phyloP scores from a whole-genome alignment of 2,113 vertebrate genomes.

The Cnemophilus loriae region DNA sequence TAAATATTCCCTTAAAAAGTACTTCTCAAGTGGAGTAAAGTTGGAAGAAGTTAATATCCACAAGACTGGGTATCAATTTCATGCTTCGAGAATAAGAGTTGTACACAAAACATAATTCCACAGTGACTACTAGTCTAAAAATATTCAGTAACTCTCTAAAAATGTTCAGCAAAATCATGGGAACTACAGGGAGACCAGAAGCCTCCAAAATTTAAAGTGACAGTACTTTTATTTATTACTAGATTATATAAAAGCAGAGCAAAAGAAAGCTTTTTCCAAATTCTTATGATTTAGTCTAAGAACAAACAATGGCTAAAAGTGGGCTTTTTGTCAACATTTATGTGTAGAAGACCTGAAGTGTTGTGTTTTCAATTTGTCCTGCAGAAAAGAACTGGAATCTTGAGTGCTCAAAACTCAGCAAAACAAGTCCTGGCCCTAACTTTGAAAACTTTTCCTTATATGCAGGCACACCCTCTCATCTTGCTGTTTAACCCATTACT shows the following conservation, averaged over 20 bases:
- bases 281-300: not conserved
- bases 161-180: slow-evolving; percentile 51
- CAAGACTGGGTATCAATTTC: not conserved
- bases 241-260: not conserved
- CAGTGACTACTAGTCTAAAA: slow-evolving; percentile 58
- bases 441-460: not conserved
- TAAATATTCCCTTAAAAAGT: not conserved
- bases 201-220: slow-evolving; percentile 44
- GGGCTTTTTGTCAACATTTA: not conserved
- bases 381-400: not conserved
- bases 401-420: not conserved
- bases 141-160: slow-evolving; percentile 55
- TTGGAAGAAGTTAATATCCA: not conserved
- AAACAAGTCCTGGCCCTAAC: not conserved
- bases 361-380: not conserved
- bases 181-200: slow-evolving; percentile 18
- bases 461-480: not conserved
- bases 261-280: not conserved
- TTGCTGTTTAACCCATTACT: not conserved
- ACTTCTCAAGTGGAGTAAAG: not conserved
- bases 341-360: not conserved
- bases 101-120: slow-evolving; percentile 18
- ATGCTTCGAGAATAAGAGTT: not conserved
- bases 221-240: not conserved
- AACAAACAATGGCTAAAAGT: not conserved